phyloP scores from a whole-genome alignment of 2,888 invertebrate genomes.

The Darwinula stevensoni region DNA sequence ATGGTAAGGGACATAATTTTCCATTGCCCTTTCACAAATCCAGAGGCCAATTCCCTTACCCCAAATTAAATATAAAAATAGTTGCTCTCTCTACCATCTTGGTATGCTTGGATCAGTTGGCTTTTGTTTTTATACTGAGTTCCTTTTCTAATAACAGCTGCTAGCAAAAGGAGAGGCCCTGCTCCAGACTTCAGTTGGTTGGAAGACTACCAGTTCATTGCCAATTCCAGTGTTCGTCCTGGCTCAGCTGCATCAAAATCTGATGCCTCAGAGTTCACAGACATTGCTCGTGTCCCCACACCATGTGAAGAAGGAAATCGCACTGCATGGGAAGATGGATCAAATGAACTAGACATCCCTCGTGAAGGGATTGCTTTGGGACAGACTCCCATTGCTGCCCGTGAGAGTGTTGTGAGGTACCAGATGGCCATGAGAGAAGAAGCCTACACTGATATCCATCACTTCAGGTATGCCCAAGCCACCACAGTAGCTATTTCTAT shows the following conservation, averaged over 20 bases:
- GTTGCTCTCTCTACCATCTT: no score
- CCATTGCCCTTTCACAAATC: no score
- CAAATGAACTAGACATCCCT: no score
- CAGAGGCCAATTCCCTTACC: no score
- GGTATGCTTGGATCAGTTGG: no score
- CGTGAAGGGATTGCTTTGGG: background rate
- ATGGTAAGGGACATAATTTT: no score
- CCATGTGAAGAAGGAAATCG: background rate
- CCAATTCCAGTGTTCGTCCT: no score
- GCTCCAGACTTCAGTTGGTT: background rate
- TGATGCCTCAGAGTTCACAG: background rate
- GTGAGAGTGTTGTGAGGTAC: slow-evolving; percentile 44
- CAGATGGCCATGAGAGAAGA: slow-evolving; percentile 44
- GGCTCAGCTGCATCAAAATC: background rate
- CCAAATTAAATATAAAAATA: no score
- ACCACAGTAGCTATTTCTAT: no score
- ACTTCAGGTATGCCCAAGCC: slow-evolving; percentile 25
- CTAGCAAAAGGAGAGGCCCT: background rate
- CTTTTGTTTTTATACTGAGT: no score
- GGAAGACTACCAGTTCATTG: no score
- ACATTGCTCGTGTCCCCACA: slow-evolving; percentile 1
- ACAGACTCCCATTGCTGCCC: slow-evolving; percentile 20
- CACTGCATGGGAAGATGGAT: background rate
- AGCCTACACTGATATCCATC: slow-evolving; percentile 39
- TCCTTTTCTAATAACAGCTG: no score